A percentile compares a stretch with the other conserved stretches of the same genome.
Evolutionary conservation across 2,113 vertebrate species (phyloP).

Genomic region (Trematocara nigrifrons): DNA sequence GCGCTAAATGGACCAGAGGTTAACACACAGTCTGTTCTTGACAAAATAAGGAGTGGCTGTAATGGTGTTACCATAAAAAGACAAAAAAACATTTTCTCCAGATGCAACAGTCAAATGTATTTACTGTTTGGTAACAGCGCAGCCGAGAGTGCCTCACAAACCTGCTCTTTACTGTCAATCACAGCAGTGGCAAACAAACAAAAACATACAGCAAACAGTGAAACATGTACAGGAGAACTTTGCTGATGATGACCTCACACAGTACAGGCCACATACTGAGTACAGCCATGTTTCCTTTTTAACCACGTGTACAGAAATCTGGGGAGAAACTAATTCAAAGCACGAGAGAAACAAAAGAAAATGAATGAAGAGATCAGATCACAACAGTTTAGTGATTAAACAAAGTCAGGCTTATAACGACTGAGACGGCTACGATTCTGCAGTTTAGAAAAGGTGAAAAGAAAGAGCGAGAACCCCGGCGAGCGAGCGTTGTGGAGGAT

Average conservation of each 20-base stretch:
- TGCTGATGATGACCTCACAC: neutral
- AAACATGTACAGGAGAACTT: constrained; percentile 11
- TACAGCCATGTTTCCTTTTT: neutral
- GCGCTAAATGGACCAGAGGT: neutral
- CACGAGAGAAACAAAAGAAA: neutral
- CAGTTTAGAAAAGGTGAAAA: constrained; percentile 8
- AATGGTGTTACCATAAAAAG: neutral
- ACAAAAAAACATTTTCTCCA: neutral
- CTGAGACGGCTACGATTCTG: constrained; percentile 1
- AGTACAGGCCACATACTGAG: neutral
- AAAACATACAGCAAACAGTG: constrained; percentile 17
- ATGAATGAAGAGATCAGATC: constrained; percentile 11
- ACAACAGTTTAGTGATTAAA: constrained; percentile 23
- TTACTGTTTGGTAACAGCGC: neutral
- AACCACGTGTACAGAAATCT: neutral
- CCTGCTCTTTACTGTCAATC: neutral
- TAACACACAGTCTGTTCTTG: neutral
- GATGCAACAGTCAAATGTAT: neutral
- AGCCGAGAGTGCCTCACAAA: neutral
- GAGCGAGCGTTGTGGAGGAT: neutral
- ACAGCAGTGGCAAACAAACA: constrained; percentile 15
- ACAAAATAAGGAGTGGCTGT: constrained; percentile 16
- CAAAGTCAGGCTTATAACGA: constrained; percentile 7
- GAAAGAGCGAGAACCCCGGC: neutral
- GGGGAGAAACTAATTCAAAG: neutral